Percentiles rank a stretch among this genome's conserved stretches.
These are phyloP conservation scores for Neodon shergylaensis DNA, from an alignment of 2,113 vertebrate genomes.

Conservation along the genomic window DNA sequence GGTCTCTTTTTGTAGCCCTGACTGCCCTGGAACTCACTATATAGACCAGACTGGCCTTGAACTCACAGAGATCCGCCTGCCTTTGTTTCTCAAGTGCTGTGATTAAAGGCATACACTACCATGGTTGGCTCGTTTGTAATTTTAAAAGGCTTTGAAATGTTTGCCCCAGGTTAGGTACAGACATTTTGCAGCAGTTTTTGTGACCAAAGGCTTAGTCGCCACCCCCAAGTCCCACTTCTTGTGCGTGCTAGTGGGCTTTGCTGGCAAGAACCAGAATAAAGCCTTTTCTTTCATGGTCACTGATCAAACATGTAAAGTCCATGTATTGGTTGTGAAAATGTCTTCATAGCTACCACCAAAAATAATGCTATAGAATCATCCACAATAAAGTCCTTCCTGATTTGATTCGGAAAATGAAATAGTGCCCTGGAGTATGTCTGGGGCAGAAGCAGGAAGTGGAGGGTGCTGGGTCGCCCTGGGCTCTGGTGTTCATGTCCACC, in stretches of 20 bases:
- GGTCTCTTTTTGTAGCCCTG: background rate
- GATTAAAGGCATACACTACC: background rate
- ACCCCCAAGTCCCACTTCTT: background rate
- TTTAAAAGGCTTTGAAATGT: constrained; percentile 2
- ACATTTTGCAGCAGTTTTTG: background rate
- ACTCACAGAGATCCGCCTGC: background rate
- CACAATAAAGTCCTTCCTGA: background rate
- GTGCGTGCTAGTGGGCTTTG: background rate
- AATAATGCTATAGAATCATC: background rate
- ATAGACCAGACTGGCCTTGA: background rate
- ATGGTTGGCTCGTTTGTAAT: background rate
- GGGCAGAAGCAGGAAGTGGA: background rate
- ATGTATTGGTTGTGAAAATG: background rate
- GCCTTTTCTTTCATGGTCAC: background rate
- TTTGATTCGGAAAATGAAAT: background rate
- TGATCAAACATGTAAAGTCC: background rate
- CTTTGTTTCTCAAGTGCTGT: background rate
- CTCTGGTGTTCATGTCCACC: background rate
- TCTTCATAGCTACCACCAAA: background rate
- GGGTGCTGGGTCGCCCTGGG: background rate
- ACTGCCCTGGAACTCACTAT: background rate
- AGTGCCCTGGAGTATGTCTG: background rate
- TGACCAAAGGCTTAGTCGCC: background rate
- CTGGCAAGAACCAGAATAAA: background rate
- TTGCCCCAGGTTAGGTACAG: background rate